Conservation (phyloP, 1,140 invertebrate species). For the Eumaeus atala region DNA sequence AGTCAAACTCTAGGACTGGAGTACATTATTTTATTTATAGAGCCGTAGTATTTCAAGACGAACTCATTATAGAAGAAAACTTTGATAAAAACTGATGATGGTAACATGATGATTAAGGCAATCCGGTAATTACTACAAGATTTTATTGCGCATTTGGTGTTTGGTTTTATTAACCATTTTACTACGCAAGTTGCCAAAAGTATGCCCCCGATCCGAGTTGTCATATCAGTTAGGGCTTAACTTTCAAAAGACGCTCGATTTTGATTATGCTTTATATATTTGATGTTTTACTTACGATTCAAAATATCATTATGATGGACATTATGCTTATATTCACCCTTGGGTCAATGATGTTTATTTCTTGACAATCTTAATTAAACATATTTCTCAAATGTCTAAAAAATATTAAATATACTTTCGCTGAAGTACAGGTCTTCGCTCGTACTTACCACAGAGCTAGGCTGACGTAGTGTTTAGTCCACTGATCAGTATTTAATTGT, state of each 20-base stretch:
- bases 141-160: conserved; percentile 10
- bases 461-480: no score
- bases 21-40: no score
- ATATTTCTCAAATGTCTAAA: no score
- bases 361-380: no score
- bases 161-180: conserved; percentile 12
- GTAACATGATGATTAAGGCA: neutral
- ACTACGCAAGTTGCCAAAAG: conserved; percentile 29
- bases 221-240: conserved; percentile 32
- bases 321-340: no score
- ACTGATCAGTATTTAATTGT: no score
- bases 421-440: neutral
- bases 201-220: conserved; percentile 35
- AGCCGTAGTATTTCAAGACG: no score
- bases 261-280: conserved; percentile 31
- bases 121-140: neutral
- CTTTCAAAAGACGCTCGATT: conserved; percentile 28
- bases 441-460: no score
- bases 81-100: conserved; percentile 1
- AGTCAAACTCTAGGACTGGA: no score
- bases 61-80: no score
- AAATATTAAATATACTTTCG: no score
- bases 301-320: conserved; percentile 13
- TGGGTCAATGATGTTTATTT: no score
- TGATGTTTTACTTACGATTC: conserved; percentile 28